These are phyloP conservation scores for Falco biarmicus DNA, from an alignment of 2,797 vertebrate genomes.

Conservation along the genomic window DNA sequence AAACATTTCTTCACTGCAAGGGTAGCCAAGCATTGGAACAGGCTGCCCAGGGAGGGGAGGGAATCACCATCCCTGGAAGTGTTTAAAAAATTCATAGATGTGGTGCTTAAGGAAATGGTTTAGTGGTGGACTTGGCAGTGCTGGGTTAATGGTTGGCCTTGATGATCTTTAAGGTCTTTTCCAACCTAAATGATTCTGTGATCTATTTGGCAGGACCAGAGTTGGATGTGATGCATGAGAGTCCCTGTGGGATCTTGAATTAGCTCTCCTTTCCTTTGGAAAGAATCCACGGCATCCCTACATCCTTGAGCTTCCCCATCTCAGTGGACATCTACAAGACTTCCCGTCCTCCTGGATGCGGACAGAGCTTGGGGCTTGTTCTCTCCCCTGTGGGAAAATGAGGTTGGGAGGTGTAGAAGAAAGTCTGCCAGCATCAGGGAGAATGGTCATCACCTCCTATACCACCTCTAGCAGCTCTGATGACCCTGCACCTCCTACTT, in stretches of 20 bases:
- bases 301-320: neutral
- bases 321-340: neutral
- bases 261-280: neutral
- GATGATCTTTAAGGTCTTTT: no score
- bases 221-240: neutral
- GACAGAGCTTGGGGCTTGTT: neutral
- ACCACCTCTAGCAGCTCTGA: neutral
- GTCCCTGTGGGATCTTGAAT: fast-evolving
- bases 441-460: neutral
- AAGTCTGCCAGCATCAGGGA: neutral
- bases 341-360: neutral
- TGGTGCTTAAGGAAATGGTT: no score
- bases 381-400: neutral
- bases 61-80: no score
- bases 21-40: no score
- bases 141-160: no score
- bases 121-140: no score
- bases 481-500: neutral
- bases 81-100: no score
- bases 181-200: no score
- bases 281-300: neutral
- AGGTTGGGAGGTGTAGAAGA: neutral
- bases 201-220: neutral
- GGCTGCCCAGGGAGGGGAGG: no score
- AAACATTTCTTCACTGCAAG: no score